Conservation (phyloP, 2,888 invertebrate species). For the Clitarchus hookeri region DNA sequence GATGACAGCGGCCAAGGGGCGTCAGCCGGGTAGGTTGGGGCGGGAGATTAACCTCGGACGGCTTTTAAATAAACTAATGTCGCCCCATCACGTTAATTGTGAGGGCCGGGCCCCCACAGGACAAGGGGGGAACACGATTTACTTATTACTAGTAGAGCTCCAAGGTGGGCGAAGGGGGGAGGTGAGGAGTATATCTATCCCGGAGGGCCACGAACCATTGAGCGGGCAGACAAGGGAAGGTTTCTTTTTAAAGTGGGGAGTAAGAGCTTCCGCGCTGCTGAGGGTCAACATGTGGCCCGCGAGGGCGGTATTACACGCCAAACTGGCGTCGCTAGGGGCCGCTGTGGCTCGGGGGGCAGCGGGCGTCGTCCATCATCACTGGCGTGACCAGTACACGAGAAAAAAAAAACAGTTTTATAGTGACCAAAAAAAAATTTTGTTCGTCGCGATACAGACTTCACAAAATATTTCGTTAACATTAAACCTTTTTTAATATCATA, state of each 20-base stretch:
- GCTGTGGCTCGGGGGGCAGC: not conserved
- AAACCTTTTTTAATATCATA: too few species aligned
- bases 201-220: not conserved
- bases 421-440: too few species aligned
- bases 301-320: not conserved
- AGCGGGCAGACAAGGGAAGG: not conserved
- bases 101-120: not conserved
- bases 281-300: not conserved
- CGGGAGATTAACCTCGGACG: conserved; percentile 34
- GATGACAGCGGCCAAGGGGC: not conserved
- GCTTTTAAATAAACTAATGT: conserved; percentile 40
- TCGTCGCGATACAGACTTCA: too few species aligned
- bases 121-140: conserved; percentile 6
- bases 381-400: too few species aligned
- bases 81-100: conserved; percentile 37
- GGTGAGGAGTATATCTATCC: not conserved
- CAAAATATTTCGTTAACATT: too few species aligned
- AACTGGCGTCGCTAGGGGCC: not conserved
- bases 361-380: not conserved
- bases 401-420: too few species aligned
- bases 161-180: not conserved
- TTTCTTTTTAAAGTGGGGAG: not conserved
- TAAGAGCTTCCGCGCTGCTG: not conserved
- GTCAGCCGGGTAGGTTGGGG: not conserved
- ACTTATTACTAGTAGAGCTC: not conserved